Base-by-base conservation (phyloP, 2,888 invertebrate species). In the Ectemnius continuus region DNA sequence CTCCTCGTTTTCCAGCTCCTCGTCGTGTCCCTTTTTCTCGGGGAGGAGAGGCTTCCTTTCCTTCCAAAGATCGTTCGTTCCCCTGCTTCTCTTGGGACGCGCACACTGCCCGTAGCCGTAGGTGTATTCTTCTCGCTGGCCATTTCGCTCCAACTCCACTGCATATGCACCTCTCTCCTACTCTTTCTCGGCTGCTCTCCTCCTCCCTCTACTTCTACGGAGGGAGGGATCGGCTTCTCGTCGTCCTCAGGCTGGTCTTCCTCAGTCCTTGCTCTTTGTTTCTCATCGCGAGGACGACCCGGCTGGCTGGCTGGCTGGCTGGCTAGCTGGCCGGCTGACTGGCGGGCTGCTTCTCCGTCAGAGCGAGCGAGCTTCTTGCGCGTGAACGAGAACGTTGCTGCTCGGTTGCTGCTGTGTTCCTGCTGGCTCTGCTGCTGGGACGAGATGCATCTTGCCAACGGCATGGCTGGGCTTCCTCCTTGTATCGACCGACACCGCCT, bases 1-100 rank as follows among this genome's bases (percentile, higher is more conserved):
- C 59, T 59, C 59, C 36, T 20, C 58, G 28, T 58, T 52, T 52
- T 52, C 52, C 52, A 52, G 52, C 52, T 52, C 52, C 52, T 52
- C 52, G 52, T 52, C 52, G 52, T 16, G 52, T 52, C 52, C 52
- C 52, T 52, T 52, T 52, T 52, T 52, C 52, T 52, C 52, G 16
- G 16, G 8, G 36, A 6, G 36, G 36, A 36, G 36, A 36, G 52
- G 52, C 16, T 52, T 52, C 52, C 16, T 52, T 52, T 52, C 52
- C 52, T 52, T 52, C 52, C 52, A 16, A 16, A 52, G 52, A 52
- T 52, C 4, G n/a, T 52, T 52, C 52, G 36, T 36, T 36, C 36
- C 36, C 52, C 16, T 52, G 52, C 52, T 52, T 52, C 52, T 36
- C 36, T 36, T 36, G 8, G 52, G 16, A 16, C 52, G 52, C 16